Conservation (phyloP, 2,113 vertebrate genomes). For the Ctenodactylus gundi region DNA sequence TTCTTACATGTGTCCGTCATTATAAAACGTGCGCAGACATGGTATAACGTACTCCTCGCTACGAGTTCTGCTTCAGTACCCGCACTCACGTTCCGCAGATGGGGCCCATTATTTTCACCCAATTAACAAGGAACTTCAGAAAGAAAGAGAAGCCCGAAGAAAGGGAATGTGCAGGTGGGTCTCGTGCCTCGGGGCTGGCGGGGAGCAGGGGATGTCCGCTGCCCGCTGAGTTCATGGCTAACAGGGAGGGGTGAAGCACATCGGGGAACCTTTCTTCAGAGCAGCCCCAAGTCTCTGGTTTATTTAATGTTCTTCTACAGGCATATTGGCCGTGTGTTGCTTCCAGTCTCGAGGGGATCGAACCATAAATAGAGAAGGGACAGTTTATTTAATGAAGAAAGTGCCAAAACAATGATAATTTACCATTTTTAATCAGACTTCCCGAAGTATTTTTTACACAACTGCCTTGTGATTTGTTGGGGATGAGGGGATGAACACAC, state of each 20-base stretch:
- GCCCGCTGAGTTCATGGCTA: constrained; percentile 23
- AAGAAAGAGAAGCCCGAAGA: not conserved
- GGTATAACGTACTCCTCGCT: not conserved
- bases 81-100: not conserved
- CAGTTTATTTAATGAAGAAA: not conserved
- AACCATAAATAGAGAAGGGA: not conserved
- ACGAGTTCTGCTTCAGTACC: not conserved
- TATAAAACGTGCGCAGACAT: not conserved
- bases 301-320: not conserved
- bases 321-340: not conserved
- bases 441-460: constrained; percentile 46
- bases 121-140: not conserved
- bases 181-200: not conserved
- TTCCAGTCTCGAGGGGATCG: not conserved
- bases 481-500: not conserved
- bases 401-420: not conserved
- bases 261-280: not conserved
- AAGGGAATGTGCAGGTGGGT: constrained; percentile 22
- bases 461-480: not conserved
- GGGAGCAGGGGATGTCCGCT: too few relatives aligned
- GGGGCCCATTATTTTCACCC: constrained; percentile 39
- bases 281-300: not conserved
- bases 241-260: not conserved
- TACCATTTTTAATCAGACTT: constrained; percentile 41
- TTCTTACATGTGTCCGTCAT: not conserved